Evolutionary conservation across 1,140 invertebrate species (phyloP).

Genomic region (Leptinotarsa lineolata): DNA sequence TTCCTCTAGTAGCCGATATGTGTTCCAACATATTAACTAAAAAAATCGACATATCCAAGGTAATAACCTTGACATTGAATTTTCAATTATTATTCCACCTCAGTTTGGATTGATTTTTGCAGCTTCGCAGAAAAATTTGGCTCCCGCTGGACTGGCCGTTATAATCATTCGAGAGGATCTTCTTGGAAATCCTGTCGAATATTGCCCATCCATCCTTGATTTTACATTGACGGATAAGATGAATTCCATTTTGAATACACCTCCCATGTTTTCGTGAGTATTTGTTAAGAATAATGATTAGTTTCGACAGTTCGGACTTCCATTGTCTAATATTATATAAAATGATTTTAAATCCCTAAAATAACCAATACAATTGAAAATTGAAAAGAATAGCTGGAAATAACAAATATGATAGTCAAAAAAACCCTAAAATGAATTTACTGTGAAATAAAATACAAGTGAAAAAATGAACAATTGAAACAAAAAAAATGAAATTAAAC

Average conservation of each 20-base stretch:
- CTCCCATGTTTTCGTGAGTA: conserved; percentile 90
- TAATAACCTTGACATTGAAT: conserved; percentile 51
- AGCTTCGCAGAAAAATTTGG: conserved; percentile 97
- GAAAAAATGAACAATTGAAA: too few species aligned
- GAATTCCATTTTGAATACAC: conserved; percentile 94
- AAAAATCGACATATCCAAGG: conserved; percentile 87
- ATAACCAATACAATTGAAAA: too few species aligned
- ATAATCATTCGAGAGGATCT: conserved; percentile 94
- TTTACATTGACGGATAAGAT: conserved; percentile 82
- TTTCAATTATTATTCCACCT: conserved; percentile 35
- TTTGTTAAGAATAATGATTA: not conserved
- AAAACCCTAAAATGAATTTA: too few species aligned
- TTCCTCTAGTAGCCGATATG: conserved; percentile 94
- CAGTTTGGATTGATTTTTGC: conserved; percentile 94
- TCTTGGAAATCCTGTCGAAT: conserved; percentile 73
- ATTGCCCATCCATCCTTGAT: conserved; percentile 85
- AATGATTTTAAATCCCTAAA: too few species aligned
- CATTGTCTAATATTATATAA: too few species aligned
- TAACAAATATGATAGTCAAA: too few species aligned
- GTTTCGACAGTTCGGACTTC: too few species aligned
- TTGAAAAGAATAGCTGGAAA: too few species aligned
- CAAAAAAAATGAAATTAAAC: too few species aligned
- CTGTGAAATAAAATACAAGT: too few species aligned
- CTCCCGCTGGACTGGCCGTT: conserved; percentile 89
- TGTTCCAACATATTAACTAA: conserved; percentile 94